Evolutionary conservation across 2,113 vertebrate genomes (phyloP).

Genomic region (Ceyx cyanopectus): DNA sequence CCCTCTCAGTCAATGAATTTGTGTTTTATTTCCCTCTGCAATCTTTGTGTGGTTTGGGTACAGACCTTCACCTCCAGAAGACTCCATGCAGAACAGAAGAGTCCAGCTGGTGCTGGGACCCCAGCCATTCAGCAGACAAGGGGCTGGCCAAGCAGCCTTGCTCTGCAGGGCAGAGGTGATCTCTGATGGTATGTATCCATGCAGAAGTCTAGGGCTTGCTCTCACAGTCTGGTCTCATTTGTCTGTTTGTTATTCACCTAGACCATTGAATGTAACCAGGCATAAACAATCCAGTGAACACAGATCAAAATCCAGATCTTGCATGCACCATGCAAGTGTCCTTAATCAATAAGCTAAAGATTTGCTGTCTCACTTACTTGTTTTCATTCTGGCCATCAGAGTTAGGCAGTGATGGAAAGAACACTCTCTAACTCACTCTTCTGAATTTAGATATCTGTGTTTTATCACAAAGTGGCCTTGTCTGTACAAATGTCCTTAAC

Average conservation of each 20-base stretch:
- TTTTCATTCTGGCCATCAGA: conserved; percentile 20
- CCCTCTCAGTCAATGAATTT: neutral
- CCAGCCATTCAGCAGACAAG: neutral
- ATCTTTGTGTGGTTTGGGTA: neutral
- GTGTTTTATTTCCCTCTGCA: neutral
- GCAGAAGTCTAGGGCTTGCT: neutral
- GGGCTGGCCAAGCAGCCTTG: neutral
- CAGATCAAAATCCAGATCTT: conserved; percentile 30
- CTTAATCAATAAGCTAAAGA: conserved; percentile 61
- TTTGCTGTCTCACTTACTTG: conserved; percentile 40
- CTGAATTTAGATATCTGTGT: neutral
- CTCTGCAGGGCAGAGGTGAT: neutral
- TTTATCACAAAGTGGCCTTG: neutral
- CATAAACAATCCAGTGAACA: neutral
- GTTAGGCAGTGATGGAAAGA: conserved; percentile 25
- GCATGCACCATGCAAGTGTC: accelerated
- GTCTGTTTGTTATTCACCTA: neutral
- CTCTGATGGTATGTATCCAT: neutral
- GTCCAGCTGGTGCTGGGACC: neutral
- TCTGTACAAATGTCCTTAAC: conserved; percentile 16
- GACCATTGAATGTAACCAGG: neutral
- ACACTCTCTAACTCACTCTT: conserved; percentile 27
- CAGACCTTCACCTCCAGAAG: neutral
- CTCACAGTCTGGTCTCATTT: neutral
- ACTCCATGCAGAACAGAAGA: neutral